Evolutionary conservation across 2,797 vertebrate genomes (phyloP), one percentile per base, ranked within the genome.

Genomic region (Leucoraja ocellata): DNA sequence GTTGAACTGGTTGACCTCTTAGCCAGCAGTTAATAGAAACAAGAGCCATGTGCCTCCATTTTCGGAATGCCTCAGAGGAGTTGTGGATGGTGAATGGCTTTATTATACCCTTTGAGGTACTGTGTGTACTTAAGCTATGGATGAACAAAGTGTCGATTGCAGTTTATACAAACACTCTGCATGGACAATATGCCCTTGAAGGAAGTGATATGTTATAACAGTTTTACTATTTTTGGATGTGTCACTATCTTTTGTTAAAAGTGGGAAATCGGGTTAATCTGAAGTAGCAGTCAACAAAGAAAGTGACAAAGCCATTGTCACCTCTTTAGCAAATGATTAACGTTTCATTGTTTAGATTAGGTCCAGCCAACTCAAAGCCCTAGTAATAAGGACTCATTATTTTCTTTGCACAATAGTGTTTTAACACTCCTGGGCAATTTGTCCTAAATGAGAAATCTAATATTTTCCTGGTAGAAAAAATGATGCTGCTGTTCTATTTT

Each of bases 101-200:
- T 88, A 88, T 88, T 88, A 63, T 68, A 58, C 86, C 0, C 0
- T 92, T 77, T 6, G 11, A 93, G 78, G 61, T 80, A 16, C 93
- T 93, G n/a, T 4, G 79, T 93, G 93, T 65, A 0, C 0, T 84
- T 77, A 93, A 94, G 14, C n/a, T 5, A 8, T 16, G 90, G 90
- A 94, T 93, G 68, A 93, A 93, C 84, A 65, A 93, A 93, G 79
- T 91, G 93, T 6, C 94, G 71, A 92, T 63, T 93, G 93, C 93
- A 79, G 46, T 93, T 78, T 94, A 58, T 28, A 74, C 46, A 74
- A 92, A 92, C 90, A 92, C 71, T 92, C 68, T 76, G 68, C 54
- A 25, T 14, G 36, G 68, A 74, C 68, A 74, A 74, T 54, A 74
- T 91, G 90, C 65, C 74, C 71, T 91, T 91, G 71, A 68, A 91